Evolutionary conservation across 2,113 vertebrate genomes (phyloP).

Genomic region (Tragelaphus buxtoni): DNA sequence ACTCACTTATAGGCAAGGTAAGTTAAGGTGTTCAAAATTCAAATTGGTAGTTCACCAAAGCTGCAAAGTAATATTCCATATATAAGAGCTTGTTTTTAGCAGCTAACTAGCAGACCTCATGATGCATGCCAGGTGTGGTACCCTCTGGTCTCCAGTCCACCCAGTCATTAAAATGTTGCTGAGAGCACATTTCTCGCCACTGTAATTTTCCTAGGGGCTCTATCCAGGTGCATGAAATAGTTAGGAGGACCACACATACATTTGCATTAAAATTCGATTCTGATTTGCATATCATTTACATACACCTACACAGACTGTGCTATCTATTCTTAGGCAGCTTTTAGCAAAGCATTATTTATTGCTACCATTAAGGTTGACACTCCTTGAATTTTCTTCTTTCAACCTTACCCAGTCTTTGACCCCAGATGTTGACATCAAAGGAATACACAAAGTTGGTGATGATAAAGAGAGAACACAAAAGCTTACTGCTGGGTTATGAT

Average conservation of each 20-base stretch:
- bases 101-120: slow-evolving; percentile 10
- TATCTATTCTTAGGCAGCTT: slow-evolving; percentile 66
- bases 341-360: slow-evolving; percentile 67
- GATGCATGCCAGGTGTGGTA: slow-evolving; percentile 38
- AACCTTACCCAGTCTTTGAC: slow-evolving; percentile 24
- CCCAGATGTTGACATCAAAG: slow-evolving; percentile 2
- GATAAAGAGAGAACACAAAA: neutral
- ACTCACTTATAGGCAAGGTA: neutral
- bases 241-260: slow-evolving; percentile 59
- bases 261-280: slow-evolving; percentile 67
- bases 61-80: neutral
- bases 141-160: slow-evolving; percentile 7
- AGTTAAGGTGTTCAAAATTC: neutral
- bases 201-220: slow-evolving; percentile 61
- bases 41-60: neutral
- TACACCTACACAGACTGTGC: slow-evolving; percentile 53
- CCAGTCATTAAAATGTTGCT: slow-evolving; percentile 69
- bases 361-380: slow-evolving; percentile 37
- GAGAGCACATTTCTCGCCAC: slow-evolving; percentile 59
- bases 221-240: slow-evolving; percentile 67
- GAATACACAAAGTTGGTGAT: neutral
- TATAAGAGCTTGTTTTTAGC: slow-evolving; percentile 6
- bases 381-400: slow-evolving; percentile 33
- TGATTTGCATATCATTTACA: slow-evolving; percentile 70
- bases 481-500: neutral